Evolutionary conservation across 2,888 invertebrate genomes (phyloP).

Genomic region (Thysanoteuthis rhombus): DNA sequence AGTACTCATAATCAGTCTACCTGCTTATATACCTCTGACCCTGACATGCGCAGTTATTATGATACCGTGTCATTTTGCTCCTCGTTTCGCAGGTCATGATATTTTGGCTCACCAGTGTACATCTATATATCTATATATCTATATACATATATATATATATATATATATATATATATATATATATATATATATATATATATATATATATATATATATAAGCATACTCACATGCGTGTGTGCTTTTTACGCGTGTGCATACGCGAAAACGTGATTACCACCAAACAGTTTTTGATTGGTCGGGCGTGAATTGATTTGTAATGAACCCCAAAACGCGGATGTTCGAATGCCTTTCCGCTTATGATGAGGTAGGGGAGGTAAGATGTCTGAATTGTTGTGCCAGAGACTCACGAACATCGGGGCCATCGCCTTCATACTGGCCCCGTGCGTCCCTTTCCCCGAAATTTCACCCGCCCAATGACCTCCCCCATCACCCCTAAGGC

Average conservation of each 20-base stretch:
- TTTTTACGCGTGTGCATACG: background rate
- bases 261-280: background rate
- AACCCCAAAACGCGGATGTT: background rate
- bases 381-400: background rate
- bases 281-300: background rate
- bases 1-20: too few relatives aligned
- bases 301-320: background rate
- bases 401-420: background rate
- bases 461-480: background rate
- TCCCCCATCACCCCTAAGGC: background rate
- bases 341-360: background rate
- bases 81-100: too few relatives aligned
- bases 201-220: too few relatives aligned
- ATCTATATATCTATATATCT: too few relatives aligned
- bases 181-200: too few relatives aligned
- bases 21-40: too few relatives aligned
- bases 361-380: too few relatives aligned
- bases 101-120: too few relatives aligned
- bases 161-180: too few relatives aligned
- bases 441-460: background rate
- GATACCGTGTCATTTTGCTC: too few relatives aligned
- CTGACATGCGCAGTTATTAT: too few relatives aligned
- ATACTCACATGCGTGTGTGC: background rate
- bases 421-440: background rate
- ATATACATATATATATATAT: too few relatives aligned